These are phyloP conservation scores for Meteorus cinctellus DNA, from an alignment of 2,888 invertebrate species.

Conservation along the genomic window DNA sequence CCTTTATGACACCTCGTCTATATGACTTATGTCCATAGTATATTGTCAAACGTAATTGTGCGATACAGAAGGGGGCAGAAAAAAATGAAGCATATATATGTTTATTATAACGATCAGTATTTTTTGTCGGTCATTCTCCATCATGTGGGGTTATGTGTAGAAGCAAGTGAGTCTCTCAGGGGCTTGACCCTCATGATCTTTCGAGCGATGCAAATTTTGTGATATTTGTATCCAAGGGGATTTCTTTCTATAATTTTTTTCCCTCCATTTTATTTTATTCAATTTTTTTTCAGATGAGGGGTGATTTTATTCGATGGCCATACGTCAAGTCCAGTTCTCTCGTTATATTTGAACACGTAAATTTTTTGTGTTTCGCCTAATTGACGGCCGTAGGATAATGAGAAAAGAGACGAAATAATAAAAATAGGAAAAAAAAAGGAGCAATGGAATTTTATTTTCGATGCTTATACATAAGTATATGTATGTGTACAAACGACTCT, in stretches of 20 bases:
- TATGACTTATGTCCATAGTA: constrained; percentile 61
- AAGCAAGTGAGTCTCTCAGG: constrained; percentile 42
- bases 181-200: constrained; percentile 47
- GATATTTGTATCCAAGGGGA: constrained; percentile 43
- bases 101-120: constrained; percentile 41
- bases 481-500: background rate
- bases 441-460: constrained; percentile 15
- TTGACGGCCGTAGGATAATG: background rate
- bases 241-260: constrained; percentile 13
- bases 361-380: background rate
- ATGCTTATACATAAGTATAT: background rate
- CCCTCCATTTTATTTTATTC: background rate
- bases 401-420: constrained; percentile 5
- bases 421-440: background rate
- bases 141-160: constrained; percentile 1
- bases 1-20: constrained; percentile 53
- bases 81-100: constrained; percentile 22
- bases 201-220: constrained; percentile 45
- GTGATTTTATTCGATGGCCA: constrained; percentile 37
- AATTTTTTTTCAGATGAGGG: constrained; percentile 17
- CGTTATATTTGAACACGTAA: constrained; percentile 16
- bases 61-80: constrained; percentile 32
- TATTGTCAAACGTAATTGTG: constrained; percentile 45
- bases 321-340: constrained; percentile 35
- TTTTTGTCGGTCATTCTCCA: constrained; percentile 36